Evolutionary conservation across 2,797 vertebrate genomes (phyloP).

Genomic region (Pipistrellus pipistrellus): DNA sequence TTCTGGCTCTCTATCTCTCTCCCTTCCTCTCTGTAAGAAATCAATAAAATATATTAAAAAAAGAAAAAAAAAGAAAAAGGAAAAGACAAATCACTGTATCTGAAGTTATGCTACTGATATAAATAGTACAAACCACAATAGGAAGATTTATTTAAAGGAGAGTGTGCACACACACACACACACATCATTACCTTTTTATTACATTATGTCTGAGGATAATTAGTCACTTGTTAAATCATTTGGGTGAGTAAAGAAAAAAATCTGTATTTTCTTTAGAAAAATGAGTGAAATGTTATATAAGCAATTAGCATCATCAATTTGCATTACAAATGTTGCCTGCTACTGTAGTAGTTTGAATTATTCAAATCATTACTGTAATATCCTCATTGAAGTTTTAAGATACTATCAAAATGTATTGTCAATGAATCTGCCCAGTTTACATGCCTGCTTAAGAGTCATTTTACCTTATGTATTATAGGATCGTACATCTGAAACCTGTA

Average conservation of each 20-base stretch:
- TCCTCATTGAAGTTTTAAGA: conserved; percentile 21
- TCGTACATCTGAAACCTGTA: neutral
- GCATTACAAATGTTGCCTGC: conserved; percentile 3
- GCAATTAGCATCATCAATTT: conserved; percentile 43
- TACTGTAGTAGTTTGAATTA: conserved; percentile 41
- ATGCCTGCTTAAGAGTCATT: conserved; percentile 38
- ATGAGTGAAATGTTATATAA: conserved; percentile 33
- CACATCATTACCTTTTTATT: conserved; percentile 16
- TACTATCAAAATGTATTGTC: conserved; percentile 45
- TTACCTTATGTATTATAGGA: neutral
- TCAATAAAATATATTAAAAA: too few relatives aligned
- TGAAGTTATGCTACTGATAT: conserved; percentile 19
- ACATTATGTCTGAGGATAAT: conserved; percentile 8
- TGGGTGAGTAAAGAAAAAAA: neutral
- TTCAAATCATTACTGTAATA: conserved; percentile 65
- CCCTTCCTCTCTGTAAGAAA: too few relatives aligned
- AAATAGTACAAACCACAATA: neutral
- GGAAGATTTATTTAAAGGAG: conserved; percentile 23
- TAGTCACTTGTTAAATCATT: conserved; percentile 27
- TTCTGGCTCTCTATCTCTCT: too few relatives aligned
- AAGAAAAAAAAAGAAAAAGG: too few relatives aligned
- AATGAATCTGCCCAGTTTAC: conserved; percentile 14
- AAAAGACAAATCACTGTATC: neutral
- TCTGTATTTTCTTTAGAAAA: conserved; percentile 64
- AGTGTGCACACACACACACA: neutral